phyloP scores from a whole-genome alignment of 2,888 invertebrate species.

The Digitonthophagus gazella region DNA sequence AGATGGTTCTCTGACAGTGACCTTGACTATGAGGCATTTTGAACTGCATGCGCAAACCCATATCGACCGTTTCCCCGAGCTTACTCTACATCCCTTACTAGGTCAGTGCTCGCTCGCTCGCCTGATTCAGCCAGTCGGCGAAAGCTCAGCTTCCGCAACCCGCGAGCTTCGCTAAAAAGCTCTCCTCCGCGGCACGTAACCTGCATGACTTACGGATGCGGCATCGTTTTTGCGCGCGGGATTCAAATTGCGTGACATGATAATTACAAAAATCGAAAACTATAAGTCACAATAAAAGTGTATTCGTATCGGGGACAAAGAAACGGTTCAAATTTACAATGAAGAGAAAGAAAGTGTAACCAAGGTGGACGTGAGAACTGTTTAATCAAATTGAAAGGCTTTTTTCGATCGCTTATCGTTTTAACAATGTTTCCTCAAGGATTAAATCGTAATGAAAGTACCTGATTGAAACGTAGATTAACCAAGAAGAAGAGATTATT shows the following conservation, averaged over 20 bases:
- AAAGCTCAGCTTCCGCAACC: conserved; percentile 27
- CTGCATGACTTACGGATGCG: not conserved
- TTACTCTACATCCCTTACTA: conserved; percentile 34
- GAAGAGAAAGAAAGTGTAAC: conserved; percentile 15
- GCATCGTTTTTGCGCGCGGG: conserved; percentile 4
- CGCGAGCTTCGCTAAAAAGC: not conserved
- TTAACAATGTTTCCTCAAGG: conserved; percentile 7
- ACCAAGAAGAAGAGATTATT: conserved; percentile 12
- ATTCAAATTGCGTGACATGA: too few species aligned
- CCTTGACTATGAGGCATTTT: conserved; percentile 36
- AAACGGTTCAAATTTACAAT: not conserved
- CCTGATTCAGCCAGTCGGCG: conserved; percentile 33
- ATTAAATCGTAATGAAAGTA: conserved; percentile 12
- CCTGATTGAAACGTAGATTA: conserved; percentile 5
- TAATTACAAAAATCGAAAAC: too few species aligned
- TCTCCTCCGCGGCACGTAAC: conserved; percentile 5
- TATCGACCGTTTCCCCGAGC: conserved; percentile 37
- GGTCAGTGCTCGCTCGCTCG: conserved; percentile 41
- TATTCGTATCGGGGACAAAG: not conserved
- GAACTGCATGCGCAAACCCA: conserved; percentile 37
- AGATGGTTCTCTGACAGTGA: conserved; percentile 32
- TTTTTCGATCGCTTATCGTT: not conserved
- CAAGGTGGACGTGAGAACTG: not conserved
- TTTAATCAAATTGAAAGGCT: not conserved
- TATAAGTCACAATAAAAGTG: not conserved